phyloP scores from a whole-genome alignment of 2,888 invertebrate genomes.

The Tenthredo amoena region DNA sequence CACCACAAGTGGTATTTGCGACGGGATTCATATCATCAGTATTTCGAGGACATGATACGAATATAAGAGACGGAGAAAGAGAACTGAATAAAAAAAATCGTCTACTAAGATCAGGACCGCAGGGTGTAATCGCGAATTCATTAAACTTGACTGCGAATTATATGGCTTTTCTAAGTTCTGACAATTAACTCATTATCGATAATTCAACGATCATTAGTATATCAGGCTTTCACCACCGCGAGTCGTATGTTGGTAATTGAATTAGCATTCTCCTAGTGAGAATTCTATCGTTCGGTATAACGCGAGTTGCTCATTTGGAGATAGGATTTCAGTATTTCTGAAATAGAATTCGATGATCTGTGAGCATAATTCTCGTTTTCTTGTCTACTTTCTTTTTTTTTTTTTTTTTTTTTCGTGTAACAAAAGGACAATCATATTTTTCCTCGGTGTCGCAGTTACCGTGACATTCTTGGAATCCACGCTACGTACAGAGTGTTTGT shows the following conservation, averaged over 20 bases:
- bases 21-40: not conserved
- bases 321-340: not conserved
- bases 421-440: not conserved
- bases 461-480: slow-evolving; percentile 43
- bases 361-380: not conserved
- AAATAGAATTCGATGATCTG: not conserved
- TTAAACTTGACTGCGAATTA: not conserved
- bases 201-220: not conserved
- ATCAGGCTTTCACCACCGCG: not conserved
- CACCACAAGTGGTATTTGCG: not conserved
- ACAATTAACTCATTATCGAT: not conserved
- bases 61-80: not conserved
- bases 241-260: not conserved
- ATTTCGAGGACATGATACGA: not conserved
- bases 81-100: not conserved
- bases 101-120: not conserved
- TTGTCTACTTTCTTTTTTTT: not conserved
- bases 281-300: not conserved
- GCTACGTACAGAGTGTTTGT: slow-evolving; percentile 31
- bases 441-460: not conserved
- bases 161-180: not conserved
- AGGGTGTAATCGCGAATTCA: not conserved
- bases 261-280: not conserved
- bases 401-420: not conserved
- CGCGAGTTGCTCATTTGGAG: not conserved